Conservation (phyloP, 2,888 invertebrate genomes). For the Leptinotarsa haldemani region DNA sequence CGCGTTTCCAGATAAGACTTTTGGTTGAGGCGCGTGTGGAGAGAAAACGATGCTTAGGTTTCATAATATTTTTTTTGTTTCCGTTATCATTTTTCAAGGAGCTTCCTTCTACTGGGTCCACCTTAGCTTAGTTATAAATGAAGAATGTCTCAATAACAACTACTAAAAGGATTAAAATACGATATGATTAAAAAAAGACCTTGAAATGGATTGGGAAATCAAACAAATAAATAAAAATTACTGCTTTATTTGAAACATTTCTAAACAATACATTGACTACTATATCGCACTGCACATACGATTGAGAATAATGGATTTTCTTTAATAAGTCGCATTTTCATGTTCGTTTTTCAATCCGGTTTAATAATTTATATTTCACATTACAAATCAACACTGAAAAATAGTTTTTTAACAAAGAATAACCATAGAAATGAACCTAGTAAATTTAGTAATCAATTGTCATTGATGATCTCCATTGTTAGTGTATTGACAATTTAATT, state of each 20-base stretch:
- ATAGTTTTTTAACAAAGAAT: constrained; percentile 2
- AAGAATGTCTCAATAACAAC: neutral
- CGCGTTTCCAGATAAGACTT: no score
- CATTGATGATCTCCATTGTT: constrained; percentile 21
- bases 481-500: constrained; percentile 36
- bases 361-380: constrained; percentile 29
- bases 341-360: constrained; percentile 15
- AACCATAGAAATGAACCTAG: constrained; percentile 26
- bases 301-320: constrained; percentile 40
- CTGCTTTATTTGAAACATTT: constrained; percentile 35
- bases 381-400: constrained; percentile 28
- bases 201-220: constrained; percentile 5
- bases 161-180: constrained; percentile 6
- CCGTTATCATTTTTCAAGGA: no score
- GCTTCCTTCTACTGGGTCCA: no score
- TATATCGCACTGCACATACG: constrained; percentile 32
- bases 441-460: constrained; percentile 25
- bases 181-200: no score
- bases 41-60: no score
- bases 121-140: no score
- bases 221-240: constrained; percentile 25
- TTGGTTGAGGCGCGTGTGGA: no score
- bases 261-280: constrained; percentile 44
- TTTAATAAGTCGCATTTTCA: constrained; percentile 27
- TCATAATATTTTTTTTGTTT: no score